phyloP scores from a whole-genome alignment of 2,888 invertebrate genomes.

The Synanthedon myopaeformis region DNA sequence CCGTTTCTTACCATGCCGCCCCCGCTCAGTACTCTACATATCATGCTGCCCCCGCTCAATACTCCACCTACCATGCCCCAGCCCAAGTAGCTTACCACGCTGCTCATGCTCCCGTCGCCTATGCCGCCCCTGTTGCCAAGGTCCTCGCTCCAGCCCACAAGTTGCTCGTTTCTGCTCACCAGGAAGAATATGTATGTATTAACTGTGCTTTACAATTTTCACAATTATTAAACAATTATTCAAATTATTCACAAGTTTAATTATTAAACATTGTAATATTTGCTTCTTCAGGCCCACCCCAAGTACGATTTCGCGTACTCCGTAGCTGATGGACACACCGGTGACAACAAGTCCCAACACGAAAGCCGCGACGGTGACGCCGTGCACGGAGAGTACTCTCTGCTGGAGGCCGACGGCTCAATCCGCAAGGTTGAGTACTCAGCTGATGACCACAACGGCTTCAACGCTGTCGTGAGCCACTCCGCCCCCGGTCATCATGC shows the following conservation, averaged over 20 bases:
- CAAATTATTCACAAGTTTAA: neutral
- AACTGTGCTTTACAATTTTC: neutral
- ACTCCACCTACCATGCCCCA: constrained; percentile 21
- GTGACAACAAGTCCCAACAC: constrained; percentile 71
- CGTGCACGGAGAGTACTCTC: constrained; percentile 67
- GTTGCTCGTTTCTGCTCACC: constrained; percentile 21
- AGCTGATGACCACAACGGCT: constrained; percentile 66
- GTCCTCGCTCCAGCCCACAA: constrained; percentile 22
- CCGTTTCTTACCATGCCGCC: constrained; percentile 21
- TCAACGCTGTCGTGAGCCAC: constrained; percentile 53
- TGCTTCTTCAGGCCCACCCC: constrained; percentile 56
- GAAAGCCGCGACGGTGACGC: constrained; percentile 72
- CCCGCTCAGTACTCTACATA: constrained; percentile 15
- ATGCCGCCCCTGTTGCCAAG: constrained; percentile 12
- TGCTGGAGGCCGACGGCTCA: constrained; percentile 63
- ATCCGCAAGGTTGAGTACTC: constrained; percentile 65
- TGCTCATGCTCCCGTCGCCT: constrained; percentile 11
- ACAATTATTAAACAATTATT: too few relatives aligned
- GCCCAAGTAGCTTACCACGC: constrained; percentile 20
- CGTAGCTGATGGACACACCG: constrained; percentile 68
- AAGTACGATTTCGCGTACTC: constrained; percentile 71
- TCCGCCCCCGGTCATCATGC: constrained; percentile 39
- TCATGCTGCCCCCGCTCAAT: constrained; percentile 19
- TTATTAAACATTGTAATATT: constrained; percentile 1
- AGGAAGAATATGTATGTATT: constrained; percentile 41